phyloP scores from a whole-genome alignment of 2,888 invertebrate species.

The Ctena decussata region DNA sequence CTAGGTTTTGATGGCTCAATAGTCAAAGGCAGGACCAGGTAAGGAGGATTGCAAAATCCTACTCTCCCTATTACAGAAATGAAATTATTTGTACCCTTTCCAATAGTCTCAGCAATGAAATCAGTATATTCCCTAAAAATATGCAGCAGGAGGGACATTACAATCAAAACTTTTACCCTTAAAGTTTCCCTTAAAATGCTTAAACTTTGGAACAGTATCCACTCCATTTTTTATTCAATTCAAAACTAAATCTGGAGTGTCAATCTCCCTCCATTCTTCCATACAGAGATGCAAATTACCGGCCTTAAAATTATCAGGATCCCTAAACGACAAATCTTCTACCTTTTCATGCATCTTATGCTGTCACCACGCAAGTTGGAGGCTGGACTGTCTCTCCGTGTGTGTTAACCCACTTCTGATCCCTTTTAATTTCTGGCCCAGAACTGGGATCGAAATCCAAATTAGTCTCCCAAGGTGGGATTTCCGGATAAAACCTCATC shows the following conservation, averaged over 20 bases:
- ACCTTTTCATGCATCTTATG: conserved; percentile 27
- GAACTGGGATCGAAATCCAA: conserved; percentile 17
- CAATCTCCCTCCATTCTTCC: conserved; percentile 28
- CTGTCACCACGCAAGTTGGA: conserved; percentile 14
- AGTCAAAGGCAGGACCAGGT: conserved; percentile 39
- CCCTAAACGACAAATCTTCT: conserved; percentile 28
- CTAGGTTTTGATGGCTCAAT: conserved; percentile 49
- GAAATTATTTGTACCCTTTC: conserved; percentile 29
- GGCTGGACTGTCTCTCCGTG: conserved; percentile 33
- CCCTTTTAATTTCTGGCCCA: not conserved
- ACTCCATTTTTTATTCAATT: conserved; percentile 42
- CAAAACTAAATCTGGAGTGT: conserved; percentile 3
- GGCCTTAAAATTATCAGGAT: conserved; percentile 32
- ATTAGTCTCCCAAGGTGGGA: conserved; percentile 23
- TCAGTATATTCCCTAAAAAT: conserved; percentile 6
- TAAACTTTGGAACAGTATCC: conserved; percentile 8
- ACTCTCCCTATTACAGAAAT: conserved; percentile 31
- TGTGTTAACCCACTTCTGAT: conserved; percentile 15
- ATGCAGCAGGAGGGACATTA: conserved; percentile 9
- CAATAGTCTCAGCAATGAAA: conserved; percentile 31
- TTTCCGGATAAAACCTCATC: conserved; percentile 21
- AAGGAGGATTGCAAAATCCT: conserved; percentile 32
- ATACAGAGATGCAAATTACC: conserved; percentile 24
- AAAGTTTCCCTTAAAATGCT: conserved; percentile 45
- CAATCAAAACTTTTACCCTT: conserved; percentile 30